Evolutionary conservation across 2,797 vertebrate species (phyloP).

Genomic region (Phylloscopus collybita): DNA sequence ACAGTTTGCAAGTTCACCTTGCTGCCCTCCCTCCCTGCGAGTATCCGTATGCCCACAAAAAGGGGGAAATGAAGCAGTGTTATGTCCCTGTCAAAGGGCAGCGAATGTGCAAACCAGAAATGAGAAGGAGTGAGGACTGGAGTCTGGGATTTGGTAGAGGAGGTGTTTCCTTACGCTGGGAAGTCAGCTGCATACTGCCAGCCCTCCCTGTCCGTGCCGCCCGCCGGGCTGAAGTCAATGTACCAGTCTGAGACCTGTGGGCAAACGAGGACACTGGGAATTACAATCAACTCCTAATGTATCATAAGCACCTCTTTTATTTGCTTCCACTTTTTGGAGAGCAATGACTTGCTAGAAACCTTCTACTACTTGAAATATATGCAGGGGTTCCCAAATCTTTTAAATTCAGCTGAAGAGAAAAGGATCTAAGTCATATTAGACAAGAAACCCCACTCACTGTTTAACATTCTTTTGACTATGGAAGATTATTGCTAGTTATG

Average conservation of each 20-base stretch:
- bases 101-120: background rate
- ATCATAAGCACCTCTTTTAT: background rate
- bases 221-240: conserved; percentile 86
- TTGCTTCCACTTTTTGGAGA: background rate
- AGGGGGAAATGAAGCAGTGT: background rate
- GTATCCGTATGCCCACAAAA: background rate
- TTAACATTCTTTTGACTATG: background rate
- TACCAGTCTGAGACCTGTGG: conserved; percentile 92
- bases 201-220: conserved; percentile 91
- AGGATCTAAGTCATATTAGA: background rate
- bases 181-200: conserved; percentile 99
- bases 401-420: background rate
- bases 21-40: background rate
- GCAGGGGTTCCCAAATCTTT: background rate
- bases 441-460: background rate
- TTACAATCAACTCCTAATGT: background rate
- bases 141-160: background rate
- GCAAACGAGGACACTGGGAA: background rate
- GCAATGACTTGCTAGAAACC: background rate
- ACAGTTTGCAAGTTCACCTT: background rate
- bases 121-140: background rate
- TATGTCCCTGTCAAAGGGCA: background rate
- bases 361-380: background rate
- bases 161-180: conserved; percentile 84
- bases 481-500: background rate